Percentiles rank a stretch among this genome's conserved stretches.
Conservation (phyloP, 64 coral and sea anemone species). For the Orbicella faveolata region DNA sequence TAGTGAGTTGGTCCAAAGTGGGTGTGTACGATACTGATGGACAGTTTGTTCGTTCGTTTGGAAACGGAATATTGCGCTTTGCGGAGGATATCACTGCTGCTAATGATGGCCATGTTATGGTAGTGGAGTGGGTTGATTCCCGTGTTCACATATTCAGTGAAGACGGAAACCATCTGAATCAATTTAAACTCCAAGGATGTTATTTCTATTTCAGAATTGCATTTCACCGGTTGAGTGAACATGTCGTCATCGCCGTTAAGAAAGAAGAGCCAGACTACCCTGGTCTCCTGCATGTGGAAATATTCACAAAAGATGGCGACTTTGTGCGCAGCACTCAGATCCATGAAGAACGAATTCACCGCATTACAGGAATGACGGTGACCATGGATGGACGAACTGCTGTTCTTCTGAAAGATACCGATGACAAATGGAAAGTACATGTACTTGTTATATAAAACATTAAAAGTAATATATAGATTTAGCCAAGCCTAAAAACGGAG, state of each 20-base stretch:
- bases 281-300: not conserved
- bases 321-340: not conserved
- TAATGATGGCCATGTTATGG: constrained; percentile 11
- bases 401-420: not conserved
- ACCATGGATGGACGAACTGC: constrained; percentile 32
- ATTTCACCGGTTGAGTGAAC: constrained; percentile 23
- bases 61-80: not conserved
- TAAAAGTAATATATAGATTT: no score
- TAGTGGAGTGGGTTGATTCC: not conserved
- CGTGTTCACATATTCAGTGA: constrained; percentile 36
- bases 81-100: not conserved
- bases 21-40: constrained; percentile 34
- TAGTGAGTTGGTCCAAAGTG: not conserved
- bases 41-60: constrained; percentile 14
- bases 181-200: not conserved
- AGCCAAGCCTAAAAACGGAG: no score
- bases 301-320: constrained; percentile 29
- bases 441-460: no score
- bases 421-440: no score
- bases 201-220: not conserved
- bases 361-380: constrained; percentile 1
- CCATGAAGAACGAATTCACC: not conserved
- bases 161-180: not conserved
- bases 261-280: not conserved
- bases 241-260: constrained; percentile 7